Evolutionary conservation across 1,140 invertebrate species (phyloP).

Genomic region (Dolichoris vasculosae): DNA sequence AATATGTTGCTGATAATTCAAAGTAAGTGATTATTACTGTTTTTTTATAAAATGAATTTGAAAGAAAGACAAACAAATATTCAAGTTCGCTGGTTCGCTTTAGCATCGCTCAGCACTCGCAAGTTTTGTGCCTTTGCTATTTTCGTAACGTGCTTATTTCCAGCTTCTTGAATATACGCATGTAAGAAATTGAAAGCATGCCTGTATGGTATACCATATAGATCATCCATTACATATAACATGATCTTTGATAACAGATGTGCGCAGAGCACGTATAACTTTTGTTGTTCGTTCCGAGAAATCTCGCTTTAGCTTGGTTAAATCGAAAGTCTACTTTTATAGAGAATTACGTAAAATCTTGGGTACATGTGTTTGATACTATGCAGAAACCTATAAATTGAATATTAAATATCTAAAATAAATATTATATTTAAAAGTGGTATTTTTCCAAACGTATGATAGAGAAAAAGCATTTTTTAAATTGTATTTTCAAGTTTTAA

Average conservation of each 20-base stretch:
- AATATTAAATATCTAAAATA: too few species aligned
- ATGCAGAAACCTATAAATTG: too few species aligned
- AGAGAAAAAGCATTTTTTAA: too few species aligned
- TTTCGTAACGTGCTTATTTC: constrained; percentile 34
- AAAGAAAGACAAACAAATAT: constrained; percentile 44
- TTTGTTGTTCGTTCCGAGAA: constrained; percentile 12
- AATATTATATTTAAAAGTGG: too few species aligned
- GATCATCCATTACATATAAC: constrained; percentile 1
- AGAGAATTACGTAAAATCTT: background rate
- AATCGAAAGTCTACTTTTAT: background rate
- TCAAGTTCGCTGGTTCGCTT: constrained; percentile 45
- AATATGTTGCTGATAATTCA: constrained; percentile 76
- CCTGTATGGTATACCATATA: background rate
- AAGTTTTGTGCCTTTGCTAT: constrained; percentile 15
- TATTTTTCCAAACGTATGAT: too few species aligned
- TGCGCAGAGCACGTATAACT: background rate
- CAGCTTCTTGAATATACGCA: constrained; percentile 31
- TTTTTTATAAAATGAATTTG: constrained; percentile 11
- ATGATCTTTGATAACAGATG: constrained; percentile 22
- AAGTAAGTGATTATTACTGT: constrained; percentile 77
- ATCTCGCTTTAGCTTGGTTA: background rate
- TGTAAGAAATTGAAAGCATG: background rate
- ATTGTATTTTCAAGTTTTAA: too few species aligned
- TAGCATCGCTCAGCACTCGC: background rate
- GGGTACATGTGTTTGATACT: background rate